These are phyloP conservation scores for Exephanes ischioxanthus DNA, from an alignment of 2,888 invertebrate species.

Conservation along the genomic window DNA sequence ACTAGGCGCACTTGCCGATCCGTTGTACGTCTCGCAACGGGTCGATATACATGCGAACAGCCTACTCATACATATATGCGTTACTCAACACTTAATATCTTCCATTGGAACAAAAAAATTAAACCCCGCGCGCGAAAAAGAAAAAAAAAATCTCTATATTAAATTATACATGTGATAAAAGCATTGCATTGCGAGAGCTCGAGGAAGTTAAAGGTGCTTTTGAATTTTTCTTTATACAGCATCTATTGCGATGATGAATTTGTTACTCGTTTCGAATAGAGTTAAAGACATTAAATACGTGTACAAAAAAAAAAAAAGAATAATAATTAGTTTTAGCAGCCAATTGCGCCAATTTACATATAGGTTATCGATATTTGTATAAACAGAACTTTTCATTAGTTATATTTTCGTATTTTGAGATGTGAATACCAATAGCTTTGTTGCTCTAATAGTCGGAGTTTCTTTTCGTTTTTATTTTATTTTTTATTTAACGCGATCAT, in stretches of 20 bases:
- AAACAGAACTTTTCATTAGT: constrained; percentile 70
- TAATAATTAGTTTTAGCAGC: constrained; percentile 63
- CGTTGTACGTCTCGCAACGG: constrained; percentile 38
- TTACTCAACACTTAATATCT: constrained; percentile 63
- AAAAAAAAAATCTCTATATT: constrained; percentile 51
- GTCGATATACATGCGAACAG: constrained; percentile 33
- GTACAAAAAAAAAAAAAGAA: constrained; percentile 58
- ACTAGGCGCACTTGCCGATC: constrained; percentile 64
- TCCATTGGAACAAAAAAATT: constrained; percentile 54
- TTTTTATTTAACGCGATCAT: constrained; percentile 12
- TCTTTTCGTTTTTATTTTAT: constrained; percentile 13
- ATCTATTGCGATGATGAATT: constrained; percentile 54
- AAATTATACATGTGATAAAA: constrained; percentile 63
- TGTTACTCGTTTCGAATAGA: constrained; percentile 62
- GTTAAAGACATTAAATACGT: constrained; percentile 56
- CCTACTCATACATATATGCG: constrained; percentile 48
- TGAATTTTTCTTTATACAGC: constrained; percentile 58
- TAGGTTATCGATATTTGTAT: constrained; percentile 69
- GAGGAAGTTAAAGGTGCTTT: constrained; percentile 63
- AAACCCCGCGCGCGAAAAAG: constrained; percentile 44
- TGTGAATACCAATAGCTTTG: constrained; percentile 64
- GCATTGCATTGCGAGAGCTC: constrained; percentile 45
- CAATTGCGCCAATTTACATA: constrained; percentile 63
- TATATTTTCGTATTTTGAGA: constrained; percentile 70
- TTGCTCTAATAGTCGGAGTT: constrained; percentile 36